Base-by-base conservation (phyloP, 2,113 vertebrate genomes). In the Crotalus helleri region DNA sequence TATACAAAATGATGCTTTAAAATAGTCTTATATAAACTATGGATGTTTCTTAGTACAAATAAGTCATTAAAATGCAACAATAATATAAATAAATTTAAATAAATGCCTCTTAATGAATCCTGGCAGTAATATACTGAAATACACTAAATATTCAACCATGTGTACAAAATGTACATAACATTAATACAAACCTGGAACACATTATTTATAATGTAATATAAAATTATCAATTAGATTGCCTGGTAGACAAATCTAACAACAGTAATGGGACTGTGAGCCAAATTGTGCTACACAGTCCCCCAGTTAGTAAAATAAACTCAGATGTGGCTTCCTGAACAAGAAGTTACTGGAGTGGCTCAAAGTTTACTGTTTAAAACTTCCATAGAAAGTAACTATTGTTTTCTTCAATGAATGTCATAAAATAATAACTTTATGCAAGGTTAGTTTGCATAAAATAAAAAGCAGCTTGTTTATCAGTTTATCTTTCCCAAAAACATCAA, bases 331-430 rank as follows among this genome's bases (percentile, higher is more conserved):
- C 90, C 95, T 93, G 91, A 94, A 93, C 54, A 91, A 54, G 1
- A 89, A 91, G 69, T 58, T 94, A 95, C 87, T 51, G 53, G 91
- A 92, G 46, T 88, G 91, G 93, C 92, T 95, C 92, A 95, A 55
- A 89, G 89, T 95, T 94, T 91, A 96, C 91, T 89, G 49, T 96
- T 92, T 92, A 92, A 46, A 92, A 96, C 95, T 97, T 97, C 95
- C 95, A 97, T 29, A 96, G 96, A 98, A 97, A 97, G 96, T 94
- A 97, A 96, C 13, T 92, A 92, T 90, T n/a, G 96, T 90, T 92
- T 93, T 58, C 95, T 97, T 97, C 95, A 97, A 93, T 94, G 96
- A 97, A 81, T 92, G 93, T 92, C 94, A 97, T 96, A 95, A 95
- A 98, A 97, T 96, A 96, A 59, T 87, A 90, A 96, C 93, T 87